A percentile compares a stretch with the other conserved stretches of the same genome.
Conservation (phyloP, 2,797 vertebrate species). For the Micrastur ruficollis region DNA sequence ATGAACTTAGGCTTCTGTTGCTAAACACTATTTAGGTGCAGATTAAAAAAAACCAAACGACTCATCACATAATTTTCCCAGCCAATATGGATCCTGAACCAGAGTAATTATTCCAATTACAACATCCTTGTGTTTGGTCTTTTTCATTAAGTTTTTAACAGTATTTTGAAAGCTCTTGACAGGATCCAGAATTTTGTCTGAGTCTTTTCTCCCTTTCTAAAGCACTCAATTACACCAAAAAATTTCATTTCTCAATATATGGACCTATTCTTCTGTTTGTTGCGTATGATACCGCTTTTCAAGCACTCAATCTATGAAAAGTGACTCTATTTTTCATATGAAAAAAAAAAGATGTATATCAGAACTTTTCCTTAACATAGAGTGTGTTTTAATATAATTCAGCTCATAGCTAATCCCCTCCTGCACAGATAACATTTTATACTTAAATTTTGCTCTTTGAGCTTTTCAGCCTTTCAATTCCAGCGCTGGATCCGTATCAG, state of each 20-base stretch:
- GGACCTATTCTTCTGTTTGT: background rate
- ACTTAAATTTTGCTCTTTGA: conserved; percentile 58
- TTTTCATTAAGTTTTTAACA: background rate
- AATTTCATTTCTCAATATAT: background rate
- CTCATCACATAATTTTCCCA: background rate
- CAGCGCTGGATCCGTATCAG: conserved; percentile 43
- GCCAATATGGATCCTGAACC: background rate
- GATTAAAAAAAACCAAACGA: background rate
- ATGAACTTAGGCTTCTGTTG: background rate
- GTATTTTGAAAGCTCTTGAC: background rate
- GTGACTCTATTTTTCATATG: background rate
- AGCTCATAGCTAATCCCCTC: conserved; percentile 54
- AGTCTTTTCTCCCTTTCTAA: background rate
- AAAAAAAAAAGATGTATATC: background rate
- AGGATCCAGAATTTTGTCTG: background rate
- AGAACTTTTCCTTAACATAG: background rate
- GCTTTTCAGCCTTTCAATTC: conserved; percentile 51
- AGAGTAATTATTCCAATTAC: background rate
- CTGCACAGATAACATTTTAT: conserved; percentile 63
- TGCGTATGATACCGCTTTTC: background rate
- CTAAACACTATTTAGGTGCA: background rate
- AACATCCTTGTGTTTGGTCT: background rate
- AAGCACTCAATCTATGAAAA: background rate
- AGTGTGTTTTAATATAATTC: conserved; percentile 51
- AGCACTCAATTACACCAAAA: background rate